These are phyloP conservation scores for Tauraco hartlaubi DNA, from an alignment of 2,797 vertebrate species.

Conservation along the genomic window DNA sequence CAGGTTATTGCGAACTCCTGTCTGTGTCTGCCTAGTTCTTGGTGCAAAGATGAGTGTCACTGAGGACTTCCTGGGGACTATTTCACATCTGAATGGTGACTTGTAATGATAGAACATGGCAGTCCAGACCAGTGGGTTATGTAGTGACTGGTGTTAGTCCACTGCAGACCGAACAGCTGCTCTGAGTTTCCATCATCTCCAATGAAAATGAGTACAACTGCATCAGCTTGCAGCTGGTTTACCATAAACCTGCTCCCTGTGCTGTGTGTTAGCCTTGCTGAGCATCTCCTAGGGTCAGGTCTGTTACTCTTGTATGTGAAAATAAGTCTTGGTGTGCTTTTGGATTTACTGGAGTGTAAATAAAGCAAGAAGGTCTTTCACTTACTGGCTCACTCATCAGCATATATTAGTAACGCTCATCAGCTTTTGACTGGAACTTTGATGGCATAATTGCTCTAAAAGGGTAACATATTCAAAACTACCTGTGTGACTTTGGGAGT, in stretches of 20 bases:
- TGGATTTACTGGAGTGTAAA: conserved; percentile 35
- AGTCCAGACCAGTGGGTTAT: background rate
- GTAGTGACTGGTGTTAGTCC: background rate
- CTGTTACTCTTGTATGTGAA: background rate
- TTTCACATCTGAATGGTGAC: background rate
- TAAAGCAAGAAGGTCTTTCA: conserved; percentile 26
- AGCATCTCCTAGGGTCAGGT: background rate
- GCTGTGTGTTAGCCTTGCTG: background rate
- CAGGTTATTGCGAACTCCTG: background rate
- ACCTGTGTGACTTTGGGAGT: conserved; percentile 58
- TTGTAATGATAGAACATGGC: background rate
- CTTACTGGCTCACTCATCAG: background rate
- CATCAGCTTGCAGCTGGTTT: background rate
- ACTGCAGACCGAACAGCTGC: background rate
- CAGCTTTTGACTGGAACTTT: conserved; percentile 46
- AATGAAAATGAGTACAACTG: background rate
- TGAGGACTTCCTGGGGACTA: background rate
- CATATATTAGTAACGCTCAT: conserved; percentile 59
- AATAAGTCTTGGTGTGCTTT: conserved; percentile 16
- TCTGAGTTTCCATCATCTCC: background rate
- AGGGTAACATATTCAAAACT: conserved; percentile 58
- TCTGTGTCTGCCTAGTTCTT: background rate
- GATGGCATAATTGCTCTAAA: conserved; percentile 67
- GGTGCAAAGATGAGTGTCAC: background rate
- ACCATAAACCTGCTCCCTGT: background rate